phyloP scores from a whole-genome alignment of 2,888 invertebrate genomes.

The Allygus modestus region DNA sequence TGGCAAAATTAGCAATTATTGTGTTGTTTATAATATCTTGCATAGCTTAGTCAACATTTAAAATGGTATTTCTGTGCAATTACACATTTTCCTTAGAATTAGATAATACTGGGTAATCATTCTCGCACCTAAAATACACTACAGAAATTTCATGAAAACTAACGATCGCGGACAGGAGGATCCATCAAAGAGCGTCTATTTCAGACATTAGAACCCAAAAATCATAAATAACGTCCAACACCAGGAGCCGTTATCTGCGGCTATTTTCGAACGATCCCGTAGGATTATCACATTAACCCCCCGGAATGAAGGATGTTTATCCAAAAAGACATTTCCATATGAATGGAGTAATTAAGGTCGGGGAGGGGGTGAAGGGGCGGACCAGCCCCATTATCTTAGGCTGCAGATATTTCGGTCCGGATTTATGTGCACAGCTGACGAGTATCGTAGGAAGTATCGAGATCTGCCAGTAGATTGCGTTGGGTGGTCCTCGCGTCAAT shows the following conservation, averaged over 20 bases:
- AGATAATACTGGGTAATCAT: no score
- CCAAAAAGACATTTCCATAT: slow-evolving; percentile 57
- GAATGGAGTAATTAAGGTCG: slow-evolving; percentile 48
- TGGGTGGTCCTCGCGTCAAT: slow-evolving; percentile 34
- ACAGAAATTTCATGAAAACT: background rate
- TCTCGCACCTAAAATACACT: background rate
- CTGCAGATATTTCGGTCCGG: slow-evolving; percentile 50
- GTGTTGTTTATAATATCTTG: no score
- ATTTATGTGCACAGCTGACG: slow-evolving; percentile 42
- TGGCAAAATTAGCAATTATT: no score
- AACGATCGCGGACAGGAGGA: background rate
- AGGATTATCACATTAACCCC: slow-evolving; percentile 41
- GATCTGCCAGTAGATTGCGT: slow-evolving; percentile 47
- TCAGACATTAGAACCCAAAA: background rate
- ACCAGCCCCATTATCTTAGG: slow-evolving; percentile 33
- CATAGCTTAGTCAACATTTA: no score
- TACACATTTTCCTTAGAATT: no score
- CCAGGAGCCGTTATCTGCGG: slow-evolving; percentile 31
- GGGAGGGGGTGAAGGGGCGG: background rate
- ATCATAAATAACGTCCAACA: slow-evolving; percentile 30
- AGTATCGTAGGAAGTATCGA: slow-evolving; percentile 8
- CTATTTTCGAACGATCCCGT: slow-evolving; percentile 26
- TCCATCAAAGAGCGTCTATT: slow-evolving; percentile 16
- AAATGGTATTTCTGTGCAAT: no score
- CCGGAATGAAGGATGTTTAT: slow-evolving; percentile 47